A percentile compares a stretch with the other conserved stretches of the same genome.
Conservation (phyloP, 1,140 invertebrate species). For the Brachionus asplanchnoidis region DNA sequence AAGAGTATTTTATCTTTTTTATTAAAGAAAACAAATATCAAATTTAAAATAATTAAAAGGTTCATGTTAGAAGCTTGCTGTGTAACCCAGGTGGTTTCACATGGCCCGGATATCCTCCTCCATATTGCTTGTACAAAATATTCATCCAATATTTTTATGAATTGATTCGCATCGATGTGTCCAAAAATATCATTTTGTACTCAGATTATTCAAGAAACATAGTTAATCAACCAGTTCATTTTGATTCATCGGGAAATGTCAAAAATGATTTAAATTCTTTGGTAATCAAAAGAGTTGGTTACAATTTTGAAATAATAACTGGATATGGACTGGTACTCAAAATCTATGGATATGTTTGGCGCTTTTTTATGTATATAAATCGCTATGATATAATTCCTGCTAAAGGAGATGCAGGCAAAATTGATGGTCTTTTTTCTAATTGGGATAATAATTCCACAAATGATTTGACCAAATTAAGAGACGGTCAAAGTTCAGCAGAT, state of each 20-base stretch:
- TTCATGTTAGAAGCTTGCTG: background rate
- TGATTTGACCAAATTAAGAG: background rate
- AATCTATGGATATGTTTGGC: background rate
- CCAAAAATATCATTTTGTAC: background rate
- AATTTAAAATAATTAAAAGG: background rate
- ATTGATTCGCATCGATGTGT: background rate
- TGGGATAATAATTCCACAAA: background rate
- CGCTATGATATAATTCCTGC: conserved; percentile 5
- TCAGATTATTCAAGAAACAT: background rate
- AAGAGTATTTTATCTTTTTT: background rate
- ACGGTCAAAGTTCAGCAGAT: background rate
- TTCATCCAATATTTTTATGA: background rate
- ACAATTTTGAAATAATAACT: background rate
- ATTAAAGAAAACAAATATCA: background rate
- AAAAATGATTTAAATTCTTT: background rate
- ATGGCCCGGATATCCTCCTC: background rate
- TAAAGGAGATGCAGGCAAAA: background rate
- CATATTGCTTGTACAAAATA: conserved; percentile 8
- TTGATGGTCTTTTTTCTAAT: background rate
- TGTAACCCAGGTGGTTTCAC: background rate
- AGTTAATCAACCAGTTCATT: background rate
- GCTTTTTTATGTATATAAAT: background rate
- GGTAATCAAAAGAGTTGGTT: background rate
- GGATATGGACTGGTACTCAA: background rate
- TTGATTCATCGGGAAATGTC: background rate